These are phyloP conservation scores for Melopsittacus undulatus DNA, from an alignment of 2,797 vertebrate genomes.

Conservation along the genomic window DNA sequence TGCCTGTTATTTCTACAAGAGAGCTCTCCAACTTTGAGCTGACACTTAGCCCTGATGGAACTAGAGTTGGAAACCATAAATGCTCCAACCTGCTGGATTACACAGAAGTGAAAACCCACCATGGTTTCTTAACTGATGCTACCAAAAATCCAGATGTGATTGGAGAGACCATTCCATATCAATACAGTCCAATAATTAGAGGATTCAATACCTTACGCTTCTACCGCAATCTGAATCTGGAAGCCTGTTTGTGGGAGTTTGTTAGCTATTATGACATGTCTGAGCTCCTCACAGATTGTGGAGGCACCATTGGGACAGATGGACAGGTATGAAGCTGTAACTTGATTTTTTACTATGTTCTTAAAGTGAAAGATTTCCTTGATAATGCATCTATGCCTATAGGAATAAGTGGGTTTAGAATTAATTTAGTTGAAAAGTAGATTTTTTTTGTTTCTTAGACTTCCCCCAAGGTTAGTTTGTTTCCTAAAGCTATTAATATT, in stretches of 20 bases:
- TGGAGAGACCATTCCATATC: slow-evolving; percentile 86
- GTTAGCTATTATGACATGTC: slow-evolving; percentile 93
- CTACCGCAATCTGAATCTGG: slow-evolving; percentile 90
- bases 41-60: slow-evolving; percentile 91
- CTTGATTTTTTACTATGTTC: not conserved
- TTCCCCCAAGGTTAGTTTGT: not conserved
- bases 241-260: slow-evolving; percentile 95
- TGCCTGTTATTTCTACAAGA: slow-evolving; percentile 90
- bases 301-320: slow-evolving; percentile 90
- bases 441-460: not conserved
- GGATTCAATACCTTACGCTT: slow-evolving; percentile 86
- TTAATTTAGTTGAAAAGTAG: not conserved
- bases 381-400: not conserved
- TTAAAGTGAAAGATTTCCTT: not conserved
- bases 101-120: slow-evolving; percentile 87
- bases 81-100: slow-evolving; percentile 93
- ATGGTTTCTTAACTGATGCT: slow-evolving; percentile 86
- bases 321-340: slow-evolving; percentile 83
- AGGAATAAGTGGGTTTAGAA: not conserved
- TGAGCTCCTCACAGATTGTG: slow-evolving; percentile 91
- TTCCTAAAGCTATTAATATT: not conserved
- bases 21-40: slow-evolving; percentile 91
- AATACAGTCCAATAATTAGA: slow-evolving; percentile 83
- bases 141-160: slow-evolving; percentile 79
- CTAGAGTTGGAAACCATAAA: slow-evolving; percentile 89